A percentile compares a stretch with the other conserved stretches of the same genome.
phyloP scores from a whole-genome alignment of 1,140 invertebrate species.

The Melanaphis sacchari region DNA sequence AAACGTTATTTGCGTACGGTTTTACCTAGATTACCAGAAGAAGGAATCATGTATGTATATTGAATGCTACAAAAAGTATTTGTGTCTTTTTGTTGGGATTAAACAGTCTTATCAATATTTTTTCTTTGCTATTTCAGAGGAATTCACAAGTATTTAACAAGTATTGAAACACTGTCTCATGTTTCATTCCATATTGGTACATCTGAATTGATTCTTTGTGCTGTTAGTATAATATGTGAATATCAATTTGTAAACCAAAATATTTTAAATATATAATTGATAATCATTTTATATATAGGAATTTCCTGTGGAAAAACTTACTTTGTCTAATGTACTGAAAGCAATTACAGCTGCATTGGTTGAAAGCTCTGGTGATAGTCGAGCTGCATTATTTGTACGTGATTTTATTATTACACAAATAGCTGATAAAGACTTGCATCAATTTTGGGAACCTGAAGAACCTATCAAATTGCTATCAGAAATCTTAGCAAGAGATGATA shows the following conservation, averaged over 20 bases:
- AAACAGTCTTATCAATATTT: neutral
- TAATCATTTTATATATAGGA: conserved; percentile 68
- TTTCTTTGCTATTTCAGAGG: conserved; percentile 64
- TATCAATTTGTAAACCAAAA: neutral
- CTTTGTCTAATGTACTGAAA: conserved; percentile 77
- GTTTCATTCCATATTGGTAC: conserved; percentile 78
- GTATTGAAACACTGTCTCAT: conserved; percentile 72
- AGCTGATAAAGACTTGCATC: conserved; percentile 80
- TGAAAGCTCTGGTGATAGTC: conserved; percentile 69
- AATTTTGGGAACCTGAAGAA: conserved; percentile 81
- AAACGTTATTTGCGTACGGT: conserved; percentile 69
- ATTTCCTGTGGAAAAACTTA: conserved; percentile 74
- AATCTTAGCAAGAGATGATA: conserved; percentile 68
- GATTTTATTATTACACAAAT: conserved; percentile 87
- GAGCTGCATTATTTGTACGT: conserved; percentile 77
- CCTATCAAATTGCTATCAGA: conserved; percentile 75
- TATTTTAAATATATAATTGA: conserved; percentile 46
- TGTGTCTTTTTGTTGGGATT: no score
- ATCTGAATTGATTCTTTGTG: conserved; percentile 79
- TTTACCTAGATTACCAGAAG: conserved; percentile 76
- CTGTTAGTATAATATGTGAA: conserved; percentile 67
- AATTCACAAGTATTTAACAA: conserved; percentile 73
- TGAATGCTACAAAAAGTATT: conserved; percentile 56
- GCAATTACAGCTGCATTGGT: conserved; percentile 84
- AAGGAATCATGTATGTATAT: conserved; percentile 69